Percentiles rank a stretch among this genome's conserved stretches.
Conservation (phyloP, 92 coral and sea anemone species). For the Galaxea fascicularis region DNA sequence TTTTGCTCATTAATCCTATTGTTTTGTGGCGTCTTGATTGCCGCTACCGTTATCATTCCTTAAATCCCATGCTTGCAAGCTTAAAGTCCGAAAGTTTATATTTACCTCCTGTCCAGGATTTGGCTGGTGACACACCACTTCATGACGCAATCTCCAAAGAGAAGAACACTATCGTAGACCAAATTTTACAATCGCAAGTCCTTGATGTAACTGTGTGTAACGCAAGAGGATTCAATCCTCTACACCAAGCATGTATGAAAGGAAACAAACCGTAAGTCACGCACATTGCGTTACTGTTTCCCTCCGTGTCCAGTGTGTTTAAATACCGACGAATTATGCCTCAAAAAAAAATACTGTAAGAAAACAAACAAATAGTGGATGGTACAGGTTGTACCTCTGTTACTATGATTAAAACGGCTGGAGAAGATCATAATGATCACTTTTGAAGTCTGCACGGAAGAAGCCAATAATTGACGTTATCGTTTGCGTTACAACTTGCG, state of each 20-base stretch:
- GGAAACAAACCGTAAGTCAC: conserved; percentile 67
- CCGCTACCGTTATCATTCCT: too few relatives aligned
- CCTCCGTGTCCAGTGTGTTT: neutral
- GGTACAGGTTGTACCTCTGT: neutral
- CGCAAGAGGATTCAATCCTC: conserved; percentile 76
- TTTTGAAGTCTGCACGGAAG: neutral
- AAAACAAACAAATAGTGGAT: neutral
- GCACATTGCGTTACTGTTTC: neutral
- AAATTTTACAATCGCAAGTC: conserved; percentile 33
- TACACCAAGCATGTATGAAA: conserved; percentile 76
- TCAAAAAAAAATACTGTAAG: neutral
- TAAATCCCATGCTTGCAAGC: too few relatives aligned
- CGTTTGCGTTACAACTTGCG: neutral
- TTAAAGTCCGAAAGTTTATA: too few relatives aligned
- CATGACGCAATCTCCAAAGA: conserved; percentile 76
- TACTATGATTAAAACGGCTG: too few relatives aligned
- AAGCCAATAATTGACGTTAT: neutral
- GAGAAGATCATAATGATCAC: neutral
- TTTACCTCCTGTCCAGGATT: conserved; percentile 55
- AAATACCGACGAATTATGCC: too few relatives aligned
- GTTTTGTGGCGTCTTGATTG: too few relatives aligned
- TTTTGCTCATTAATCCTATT: too few relatives aligned
- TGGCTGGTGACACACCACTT: conserved; percentile 74
- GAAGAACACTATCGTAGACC: conserved; percentile 45
- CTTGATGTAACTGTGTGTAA: conserved; percentile 77